phyloP scores from a whole-genome alignment of 2,113 vertebrate species.

The Mugil cephalus region DNA sequence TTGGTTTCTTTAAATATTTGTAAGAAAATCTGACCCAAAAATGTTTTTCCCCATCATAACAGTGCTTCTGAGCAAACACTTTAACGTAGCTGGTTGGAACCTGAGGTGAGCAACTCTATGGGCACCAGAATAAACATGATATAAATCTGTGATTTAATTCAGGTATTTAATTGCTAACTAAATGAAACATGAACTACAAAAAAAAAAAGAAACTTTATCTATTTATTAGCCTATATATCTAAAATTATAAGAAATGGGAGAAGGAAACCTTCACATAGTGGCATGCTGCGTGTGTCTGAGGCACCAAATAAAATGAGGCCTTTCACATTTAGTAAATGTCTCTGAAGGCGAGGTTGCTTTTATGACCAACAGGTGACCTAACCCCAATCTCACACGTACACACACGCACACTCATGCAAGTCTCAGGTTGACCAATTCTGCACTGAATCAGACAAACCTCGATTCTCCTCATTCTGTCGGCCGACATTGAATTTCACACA shows the following conservation, averaged over 20 bases:
- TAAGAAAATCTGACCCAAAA: no score
- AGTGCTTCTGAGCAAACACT: no score
- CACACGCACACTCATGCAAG: conserved; percentile 3
- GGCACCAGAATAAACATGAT: no score
- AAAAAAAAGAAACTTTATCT: background rate
- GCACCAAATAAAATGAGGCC: conserved; percentile 20
- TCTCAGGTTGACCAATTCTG: conserved; percentile 22
- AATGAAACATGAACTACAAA: background rate
- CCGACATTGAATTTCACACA: conserved; percentile 50
- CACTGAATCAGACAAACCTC: conserved; percentile 33
- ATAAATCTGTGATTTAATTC: no score
- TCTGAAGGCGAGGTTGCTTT: conserved; percentile 36
- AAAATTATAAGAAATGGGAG: no score
- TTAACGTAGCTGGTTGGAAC: no score
- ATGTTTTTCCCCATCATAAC: no score
- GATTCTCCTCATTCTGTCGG: conserved; percentile 18
- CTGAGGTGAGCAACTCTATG: no score
- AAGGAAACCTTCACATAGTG: background rate
- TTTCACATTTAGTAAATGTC: conserved; percentile 48
- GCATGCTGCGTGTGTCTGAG: background rate
- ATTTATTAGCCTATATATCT: no score
- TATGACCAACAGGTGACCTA: conserved; percentile 51
- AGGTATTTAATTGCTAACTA: no score
- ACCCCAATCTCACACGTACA: conserved; percentile 17
- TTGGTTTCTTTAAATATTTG: no score